Conservation (phyloP, 2,888 invertebrate genomes). For the Smittia sp. region DNA sequence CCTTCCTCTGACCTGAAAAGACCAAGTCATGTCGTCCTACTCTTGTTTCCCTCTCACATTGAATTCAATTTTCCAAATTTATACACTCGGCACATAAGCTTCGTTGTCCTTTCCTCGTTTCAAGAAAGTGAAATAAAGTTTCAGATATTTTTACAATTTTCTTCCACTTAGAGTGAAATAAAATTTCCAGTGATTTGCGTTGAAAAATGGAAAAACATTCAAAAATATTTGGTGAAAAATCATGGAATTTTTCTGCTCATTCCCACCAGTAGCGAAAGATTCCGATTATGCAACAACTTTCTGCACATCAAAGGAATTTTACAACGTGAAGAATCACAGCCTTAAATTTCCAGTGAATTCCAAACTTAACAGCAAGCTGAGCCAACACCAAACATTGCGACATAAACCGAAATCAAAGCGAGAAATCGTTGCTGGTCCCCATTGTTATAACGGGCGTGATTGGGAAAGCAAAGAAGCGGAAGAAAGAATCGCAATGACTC, state of each 20-base stretch:
- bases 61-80: slow-evolving; percentile 32
- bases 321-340: no score
- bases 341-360: no score
- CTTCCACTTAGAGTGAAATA: background rate
- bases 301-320: no score
- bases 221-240: slow-evolving; percentile 18
- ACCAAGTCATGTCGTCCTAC: slow-evolving; percentile 23
- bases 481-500: background rate
- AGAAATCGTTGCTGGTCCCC: no score
- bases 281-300: no score
- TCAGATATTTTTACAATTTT: slow-evolving; percentile 1
- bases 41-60: background rate
- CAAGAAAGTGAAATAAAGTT: background rate
- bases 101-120: slow-evolving; percentile 13
- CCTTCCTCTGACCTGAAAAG: background rate
- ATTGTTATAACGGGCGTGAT: background rate
- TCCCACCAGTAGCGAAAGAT: no score
- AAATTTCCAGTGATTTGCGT: slow-evolving; percentile 24
- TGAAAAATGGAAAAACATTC: slow-evolving; percentile 25
- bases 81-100: slow-evolving; percentile 29
- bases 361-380: no score
- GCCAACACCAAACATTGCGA: no score
- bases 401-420: no score
- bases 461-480: background rate
- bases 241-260: slow-evolving; percentile 22